Evolutionary conservation across 1,140 invertebrate genomes (phyloP).

Genomic region (Adoxophyes honmai): DNA sequence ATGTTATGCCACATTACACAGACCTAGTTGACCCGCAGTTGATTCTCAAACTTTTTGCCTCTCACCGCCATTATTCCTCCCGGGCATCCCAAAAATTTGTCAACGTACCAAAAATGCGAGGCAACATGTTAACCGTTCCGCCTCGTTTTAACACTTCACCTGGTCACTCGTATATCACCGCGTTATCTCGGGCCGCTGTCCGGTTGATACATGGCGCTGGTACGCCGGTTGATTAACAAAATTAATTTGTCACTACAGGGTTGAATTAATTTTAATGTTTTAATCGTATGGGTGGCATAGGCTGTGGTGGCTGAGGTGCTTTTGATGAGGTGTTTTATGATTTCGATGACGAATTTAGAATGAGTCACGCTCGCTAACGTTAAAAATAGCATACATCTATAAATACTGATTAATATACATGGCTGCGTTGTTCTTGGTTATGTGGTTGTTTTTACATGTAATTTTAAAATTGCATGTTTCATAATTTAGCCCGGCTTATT

Average conservation of each 20-base stretch:
- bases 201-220: background rate
- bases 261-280: constrained; percentile 16
- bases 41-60: no score
- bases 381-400: no score
- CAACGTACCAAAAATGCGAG: constrained; percentile 12
- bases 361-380: no score
- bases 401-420: no score
- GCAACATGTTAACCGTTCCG: background rate
- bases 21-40: no score
- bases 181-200: constrained; percentile 8
- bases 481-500: no score
- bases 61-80: background rate
- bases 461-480: no score
- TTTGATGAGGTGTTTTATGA: background rate
- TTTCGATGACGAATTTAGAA: no score
- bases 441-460: no score
- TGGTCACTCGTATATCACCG: constrained; percentile 11
- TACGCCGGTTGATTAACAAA: constrained; percentile 10
- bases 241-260: constrained; percentile 13
- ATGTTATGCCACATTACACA: no score
- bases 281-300: constrained; percentile 13
- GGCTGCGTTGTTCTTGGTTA: no score
- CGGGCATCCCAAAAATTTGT: constrained; percentile 11
- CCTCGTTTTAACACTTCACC: constrained; percentile 7
- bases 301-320: background rate